Evolutionary conservation across 2,797 vertebrate genomes (phyloP), one percentile per base, ranked within the genome.

Genomic region (Ibycter americanus): DNA sequence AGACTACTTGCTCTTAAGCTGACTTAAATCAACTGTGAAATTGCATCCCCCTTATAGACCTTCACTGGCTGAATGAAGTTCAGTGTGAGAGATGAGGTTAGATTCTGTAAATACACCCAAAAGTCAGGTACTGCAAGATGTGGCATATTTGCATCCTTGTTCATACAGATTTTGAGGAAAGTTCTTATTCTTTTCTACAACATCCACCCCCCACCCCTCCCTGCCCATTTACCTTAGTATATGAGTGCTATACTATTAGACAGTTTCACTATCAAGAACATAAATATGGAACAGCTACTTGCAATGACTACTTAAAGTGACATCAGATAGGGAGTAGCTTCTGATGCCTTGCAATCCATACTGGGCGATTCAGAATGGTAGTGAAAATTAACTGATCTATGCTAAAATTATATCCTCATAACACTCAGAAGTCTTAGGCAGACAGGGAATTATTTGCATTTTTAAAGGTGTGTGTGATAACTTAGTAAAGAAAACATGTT

Each of bases 21-120:
- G 52, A 42, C n/a, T 91, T 89, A 93, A 96, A 87, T 59, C 76
- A 95, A 25, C 82, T 74, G 47, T 93, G 82, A 90, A 95, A 85
- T 78, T 95, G n/a, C 31, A 88, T 83, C 18, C 19, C 40, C n/a
- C 65, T 91, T 52, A 73, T 18, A 87, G 47, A 77, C 40, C 67
- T 94, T 55, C 47, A 78, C 25, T 83, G 55, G 17, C 27, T 74
- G 36, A 81, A 52, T 61, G 42, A 91, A 80, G 47, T 86, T 90
- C 63, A 83, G 2, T 27, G 71, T 63, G 47, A 95, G 76, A 87
- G 25, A 65, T 29, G 12, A 90, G 42, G 56, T 86, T 66, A 80
- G 5, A 25, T 62, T 88, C 40, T 49, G 71, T 29, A 67, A 80
- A 63, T 0, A 0, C 6, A 77, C 27, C 29, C 27, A 67, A 51